phyloP scores from a whole-genome alignment of 1,140 invertebrate species.

The Danaus melanippus region DNA sequence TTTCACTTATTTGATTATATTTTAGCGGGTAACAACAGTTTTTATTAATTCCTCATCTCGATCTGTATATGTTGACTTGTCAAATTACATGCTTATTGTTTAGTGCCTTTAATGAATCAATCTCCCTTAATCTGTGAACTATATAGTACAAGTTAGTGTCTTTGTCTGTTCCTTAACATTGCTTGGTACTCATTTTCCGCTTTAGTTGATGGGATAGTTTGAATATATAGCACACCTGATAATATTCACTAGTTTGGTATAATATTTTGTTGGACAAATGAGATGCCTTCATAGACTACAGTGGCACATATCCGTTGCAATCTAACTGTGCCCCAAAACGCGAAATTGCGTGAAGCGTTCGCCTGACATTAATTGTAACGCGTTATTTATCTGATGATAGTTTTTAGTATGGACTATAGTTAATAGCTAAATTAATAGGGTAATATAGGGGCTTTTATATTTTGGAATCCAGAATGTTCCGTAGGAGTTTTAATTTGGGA shows the following conservation, averaged over 20 bases:
- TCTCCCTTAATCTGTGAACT: neutral
- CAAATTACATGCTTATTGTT: conserved; percentile 6
- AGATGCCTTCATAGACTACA: too few species aligned
- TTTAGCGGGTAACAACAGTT: conserved; percentile 11
- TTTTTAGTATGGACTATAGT: conserved; percentile 54
- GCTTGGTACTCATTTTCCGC: neutral
- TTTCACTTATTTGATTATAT: conserved; percentile 14
- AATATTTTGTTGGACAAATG: too few species aligned
- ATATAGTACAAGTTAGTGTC: conserved; percentile 6
- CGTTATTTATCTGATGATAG: conserved; percentile 55
- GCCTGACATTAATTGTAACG: neutral
- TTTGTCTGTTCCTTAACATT: neutral
- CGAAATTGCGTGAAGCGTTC: too few species aligned
- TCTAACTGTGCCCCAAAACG: too few species aligned
- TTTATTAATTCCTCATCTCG: conserved; percentile 9
- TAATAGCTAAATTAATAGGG: conserved; percentile 65
- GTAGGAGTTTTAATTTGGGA: conserved; percentile 26
- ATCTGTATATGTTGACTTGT: conserved; percentile 15
- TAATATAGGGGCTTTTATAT: conserved; percentile 57
- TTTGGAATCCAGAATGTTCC: conserved; percentile 30
- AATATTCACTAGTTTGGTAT: neutral
- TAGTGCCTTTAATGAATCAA: conserved; percentile 8
- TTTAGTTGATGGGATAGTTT: neutral
- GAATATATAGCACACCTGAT: conserved; percentile 2
- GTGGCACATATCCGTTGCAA: too few species aligned